Evolutionary conservation across 2,797 vertebrate species (phyloP).

Genomic region (Okamejei kenojei): DNA sequence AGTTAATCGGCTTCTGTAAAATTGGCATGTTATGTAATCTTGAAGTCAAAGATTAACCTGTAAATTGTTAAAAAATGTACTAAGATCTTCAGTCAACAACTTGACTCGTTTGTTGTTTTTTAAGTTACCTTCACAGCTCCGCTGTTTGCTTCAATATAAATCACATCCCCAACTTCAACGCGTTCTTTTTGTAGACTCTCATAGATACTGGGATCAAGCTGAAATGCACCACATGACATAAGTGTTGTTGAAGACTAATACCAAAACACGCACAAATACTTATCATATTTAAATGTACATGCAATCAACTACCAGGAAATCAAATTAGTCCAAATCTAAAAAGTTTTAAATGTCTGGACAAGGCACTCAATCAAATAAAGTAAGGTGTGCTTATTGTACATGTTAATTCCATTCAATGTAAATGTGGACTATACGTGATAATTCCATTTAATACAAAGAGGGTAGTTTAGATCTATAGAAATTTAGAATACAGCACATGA

Average conservation of each 20-base stretch:
- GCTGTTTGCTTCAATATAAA: conserved; percentile 98
- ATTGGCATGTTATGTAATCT: conserved; percentile 26
- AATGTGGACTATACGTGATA: not conserved
- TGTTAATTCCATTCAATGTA: not conserved
- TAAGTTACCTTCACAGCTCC: conserved; percentile 88
- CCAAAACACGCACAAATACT: not conserved
- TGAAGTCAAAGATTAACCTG: not conserved
- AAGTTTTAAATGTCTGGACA: not conserved
- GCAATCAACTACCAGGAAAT: not conserved
- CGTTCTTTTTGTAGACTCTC: conserved; percentile 97
- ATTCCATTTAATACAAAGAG: too few relatives aligned
- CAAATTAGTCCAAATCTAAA: not conserved
- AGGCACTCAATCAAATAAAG: not conserved
- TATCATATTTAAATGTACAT: not conserved
- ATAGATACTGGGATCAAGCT: conserved; percentile 98
- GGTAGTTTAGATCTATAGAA: not conserved
- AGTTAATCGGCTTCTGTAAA: too few relatives aligned
- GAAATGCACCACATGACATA: conserved; percentile 29
- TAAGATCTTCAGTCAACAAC: not conserved
- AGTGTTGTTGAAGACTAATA: not conserved
- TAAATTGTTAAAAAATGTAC: not conserved
- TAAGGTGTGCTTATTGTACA: not conserved
- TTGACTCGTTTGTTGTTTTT: not conserved
- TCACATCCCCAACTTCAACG: conserved; percentile 93
- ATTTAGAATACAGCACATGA: too few relatives aligned